These are phyloP conservation scores for Cheiracanthium punctorium DNA, from an alignment of 2,888 invertebrate genomes.

Conservation along the genomic window DNA sequence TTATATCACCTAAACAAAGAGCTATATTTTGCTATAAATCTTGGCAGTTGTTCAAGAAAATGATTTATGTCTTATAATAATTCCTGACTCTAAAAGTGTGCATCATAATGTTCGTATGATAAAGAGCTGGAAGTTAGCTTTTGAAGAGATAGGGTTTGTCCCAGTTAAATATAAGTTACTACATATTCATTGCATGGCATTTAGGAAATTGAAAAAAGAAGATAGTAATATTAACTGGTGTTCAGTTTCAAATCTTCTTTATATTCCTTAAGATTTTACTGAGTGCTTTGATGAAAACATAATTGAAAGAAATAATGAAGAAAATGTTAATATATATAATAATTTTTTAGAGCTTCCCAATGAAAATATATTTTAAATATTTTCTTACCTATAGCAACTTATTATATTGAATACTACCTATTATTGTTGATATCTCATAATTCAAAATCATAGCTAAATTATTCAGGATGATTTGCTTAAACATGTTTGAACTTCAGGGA, in stretches of 20 bases:
- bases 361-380: background rate
- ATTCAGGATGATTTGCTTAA: no score
- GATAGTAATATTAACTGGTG: conserved; percentile 74
- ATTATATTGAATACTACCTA: no score
- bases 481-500: no score
- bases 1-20: conserved; percentile 84
- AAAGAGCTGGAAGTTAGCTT: conserved; percentile 88
- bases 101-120: conserved; percentile 88
- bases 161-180: conserved; percentile 88
- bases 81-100: conserved; percentile 93
- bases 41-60: conserved; percentile 84
- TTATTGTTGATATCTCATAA: no score
- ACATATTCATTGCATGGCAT: conserved; percentile 92
- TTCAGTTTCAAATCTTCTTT: conserved; percentile 78
- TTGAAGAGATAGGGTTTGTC: conserved; percentile 86
- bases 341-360: conserved; percentile 42
- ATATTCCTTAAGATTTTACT: conserved; percentile 87
- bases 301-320: conserved; percentile 41
- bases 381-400: no score
- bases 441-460: no score
- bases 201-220: conserved; percentile 82
- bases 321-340: conserved; percentile 21
- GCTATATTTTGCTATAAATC: conserved; percentile 87
- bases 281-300: conserved; percentile 76
- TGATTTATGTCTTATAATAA: conserved; percentile 87